These are phyloP conservation scores for Drosophila seguyi DNA, from an alignment of 1,140 invertebrate species.

Conservation along the genomic window DNA sequence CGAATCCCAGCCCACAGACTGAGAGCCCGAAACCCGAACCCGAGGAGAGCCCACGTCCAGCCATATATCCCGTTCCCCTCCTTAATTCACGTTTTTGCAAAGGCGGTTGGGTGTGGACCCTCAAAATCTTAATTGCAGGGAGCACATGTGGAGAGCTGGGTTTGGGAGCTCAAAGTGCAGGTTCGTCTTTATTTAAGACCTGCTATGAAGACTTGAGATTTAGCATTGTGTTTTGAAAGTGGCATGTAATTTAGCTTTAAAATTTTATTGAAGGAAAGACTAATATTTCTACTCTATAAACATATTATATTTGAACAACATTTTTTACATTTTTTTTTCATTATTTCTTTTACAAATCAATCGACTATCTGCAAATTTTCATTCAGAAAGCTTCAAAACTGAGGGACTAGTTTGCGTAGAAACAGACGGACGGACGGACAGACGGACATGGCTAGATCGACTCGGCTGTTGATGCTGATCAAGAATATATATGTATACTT, in stretches of 20 bases:
- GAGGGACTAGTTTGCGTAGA: too few relatives aligned
- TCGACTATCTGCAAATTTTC: too few relatives aligned
- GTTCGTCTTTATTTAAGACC: neutral
- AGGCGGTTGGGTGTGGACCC: constrained; percentile 26
- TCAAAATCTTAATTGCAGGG: constrained; percentile 48
- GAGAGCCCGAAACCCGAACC: constrained; percentile 3
- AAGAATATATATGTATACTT: too few relatives aligned
- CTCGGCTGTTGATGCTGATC: too few relatives aligned
- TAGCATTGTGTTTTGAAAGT: neutral
- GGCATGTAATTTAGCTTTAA: neutral
- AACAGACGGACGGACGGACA: too few relatives aligned
- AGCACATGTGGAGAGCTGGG: constrained; percentile 9
- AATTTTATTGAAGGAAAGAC: neutral
- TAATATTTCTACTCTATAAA: too few relatives aligned
- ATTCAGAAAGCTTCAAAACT: too few relatives aligned
- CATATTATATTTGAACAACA: neutral
- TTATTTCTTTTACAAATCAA: neutral
- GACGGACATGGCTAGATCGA: too few relatives aligned
- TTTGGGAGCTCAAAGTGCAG: constrained; percentile 17
- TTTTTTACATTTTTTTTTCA: neutral
- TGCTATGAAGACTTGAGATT: neutral
- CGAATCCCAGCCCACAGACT: constrained; percentile 43
- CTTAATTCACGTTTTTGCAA: neutral
- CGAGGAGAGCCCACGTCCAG: neutral
- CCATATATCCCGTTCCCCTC: neutral